A percentile compares a stretch with the other conserved stretches of the same genome.
These are phyloP conservation scores for Sapajus apella DNA, from an alignment of 2,113 vertebrate genomes.

Conservation along the genomic window DNA sequence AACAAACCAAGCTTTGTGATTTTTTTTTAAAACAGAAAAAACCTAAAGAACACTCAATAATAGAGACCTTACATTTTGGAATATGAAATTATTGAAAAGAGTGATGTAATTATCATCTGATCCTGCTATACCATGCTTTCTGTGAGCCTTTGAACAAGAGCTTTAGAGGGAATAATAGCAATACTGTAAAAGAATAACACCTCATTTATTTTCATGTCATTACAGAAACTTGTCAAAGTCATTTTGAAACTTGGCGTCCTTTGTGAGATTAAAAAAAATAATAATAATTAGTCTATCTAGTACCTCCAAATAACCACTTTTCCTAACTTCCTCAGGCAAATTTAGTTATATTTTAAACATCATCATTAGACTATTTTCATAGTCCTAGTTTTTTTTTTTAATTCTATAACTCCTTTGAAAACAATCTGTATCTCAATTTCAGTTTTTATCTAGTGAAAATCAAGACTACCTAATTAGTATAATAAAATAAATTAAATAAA, in stretches of 20 bases:
- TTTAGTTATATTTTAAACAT: neutral
- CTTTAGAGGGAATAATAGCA: neutral
- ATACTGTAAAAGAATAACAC: neutral
- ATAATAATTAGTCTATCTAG: neutral
- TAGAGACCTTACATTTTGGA: neutral
- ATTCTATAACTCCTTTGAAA: neutral
- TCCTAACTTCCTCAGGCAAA: neutral
- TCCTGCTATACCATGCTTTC: neutral
- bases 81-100: neutral
- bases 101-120: slow-evolving; percentile 34
- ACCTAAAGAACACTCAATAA: neutral
- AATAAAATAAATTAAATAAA: neutral
- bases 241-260: slow-evolving; percentile 21
- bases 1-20: neutral
- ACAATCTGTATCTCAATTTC: neutral
- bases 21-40: neutral
- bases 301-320: neutral
- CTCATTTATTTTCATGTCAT: slow-evolving; percentile 28
- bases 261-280: neutral
- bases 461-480: neutral
- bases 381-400: neutral
- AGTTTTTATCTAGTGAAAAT: neutral
- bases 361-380: neutral
- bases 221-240: slow-evolving; percentile 2
- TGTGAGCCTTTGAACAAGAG: neutral